phyloP scores from a whole-genome alignment of 2,797 vertebrate genomes.

The Ibycter americanus region DNA sequence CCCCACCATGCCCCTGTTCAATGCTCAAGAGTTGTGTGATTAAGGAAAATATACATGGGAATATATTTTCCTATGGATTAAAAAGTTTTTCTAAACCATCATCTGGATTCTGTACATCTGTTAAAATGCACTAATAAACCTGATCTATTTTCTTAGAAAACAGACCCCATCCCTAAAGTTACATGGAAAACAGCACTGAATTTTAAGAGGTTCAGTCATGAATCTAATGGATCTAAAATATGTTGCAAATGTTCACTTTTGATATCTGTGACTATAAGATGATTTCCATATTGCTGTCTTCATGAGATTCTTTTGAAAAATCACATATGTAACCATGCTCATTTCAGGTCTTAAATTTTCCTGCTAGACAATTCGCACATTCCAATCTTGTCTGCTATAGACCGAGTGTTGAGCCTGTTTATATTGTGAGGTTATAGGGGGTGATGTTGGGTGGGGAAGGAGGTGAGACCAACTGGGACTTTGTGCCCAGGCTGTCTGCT shows the following conservation, averaged over 20 bases:
- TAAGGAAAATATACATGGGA: neutral
- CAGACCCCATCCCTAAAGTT: neutral
- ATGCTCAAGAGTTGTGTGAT: neutral
- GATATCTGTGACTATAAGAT: neutral
- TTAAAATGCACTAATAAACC: neutral
- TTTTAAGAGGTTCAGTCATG: neutral
- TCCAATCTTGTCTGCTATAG: neutral
- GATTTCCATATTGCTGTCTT: neutral
- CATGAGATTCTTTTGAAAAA: neutral
- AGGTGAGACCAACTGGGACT: neutral
- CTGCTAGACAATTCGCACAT: neutral
- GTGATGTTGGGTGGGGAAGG: neutral
- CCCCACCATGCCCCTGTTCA: fast-evolving
- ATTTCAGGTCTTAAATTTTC: neutral
- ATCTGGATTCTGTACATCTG: neutral
- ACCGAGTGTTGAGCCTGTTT: neutral
- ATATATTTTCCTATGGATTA: neutral
- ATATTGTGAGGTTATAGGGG: neutral
- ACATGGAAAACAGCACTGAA: neutral
- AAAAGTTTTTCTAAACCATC: neutral
- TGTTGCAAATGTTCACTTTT: neutral
- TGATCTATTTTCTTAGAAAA: neutral
- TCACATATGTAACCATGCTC: fast-evolving
- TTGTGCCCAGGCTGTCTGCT: neutral
- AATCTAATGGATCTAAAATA: neutral